Evolutionary conservation across 1,140 invertebrate species (phyloP), one percentile per base, ranked within the genome.

Genomic region (Leptoteleia sp.): DNA sequence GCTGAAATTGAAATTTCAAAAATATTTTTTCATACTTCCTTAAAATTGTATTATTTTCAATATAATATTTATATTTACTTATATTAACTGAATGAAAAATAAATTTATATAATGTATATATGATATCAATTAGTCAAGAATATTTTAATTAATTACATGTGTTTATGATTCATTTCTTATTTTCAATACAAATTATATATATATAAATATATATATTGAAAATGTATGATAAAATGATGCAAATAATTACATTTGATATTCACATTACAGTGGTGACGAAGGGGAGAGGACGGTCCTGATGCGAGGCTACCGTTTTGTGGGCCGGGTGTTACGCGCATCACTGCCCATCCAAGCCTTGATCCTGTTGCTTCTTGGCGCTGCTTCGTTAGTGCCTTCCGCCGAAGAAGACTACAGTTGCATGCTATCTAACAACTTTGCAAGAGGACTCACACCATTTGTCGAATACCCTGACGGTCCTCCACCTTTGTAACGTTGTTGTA

Each of bases 301-400:
- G 33, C 92, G 94, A 82, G 93, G 95, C 76, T 93, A 93, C 81
- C 92, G 93, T 38, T 97, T 97, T 91, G 91, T 98, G 82, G 93
- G 94, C 67, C 93, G 97, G 82, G 97, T 97, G 55, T 91, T 97
- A 61, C 91, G 96, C 83, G 95, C 96, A 27, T 97, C 96, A 8
- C 90, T 98, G 67, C 97, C 97, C 19, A 95, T 99, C 83, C 95
- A 97, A 89, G 95, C 96, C 27, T 89, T 98, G 68, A 94, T 98
- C 91, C 90, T 98, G 79, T 90, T 98, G 57, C 91, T 98, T 79
- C 91, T 98, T 80, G 96, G 96, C 50, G 94, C 95, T 59, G 96
- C 96, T 33, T 94, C 95, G 22, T 90, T 98, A 75, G 93, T 97
- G 31, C 96, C 97, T 43, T 92, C 93, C 83, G 92, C 93, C 75